A percentile compares a stretch with the other conserved stretches of the same genome.
Evolutionary conservation across 2,113 vertebrate species (phyloP).

Genomic region (Ursus arctos): DNA sequence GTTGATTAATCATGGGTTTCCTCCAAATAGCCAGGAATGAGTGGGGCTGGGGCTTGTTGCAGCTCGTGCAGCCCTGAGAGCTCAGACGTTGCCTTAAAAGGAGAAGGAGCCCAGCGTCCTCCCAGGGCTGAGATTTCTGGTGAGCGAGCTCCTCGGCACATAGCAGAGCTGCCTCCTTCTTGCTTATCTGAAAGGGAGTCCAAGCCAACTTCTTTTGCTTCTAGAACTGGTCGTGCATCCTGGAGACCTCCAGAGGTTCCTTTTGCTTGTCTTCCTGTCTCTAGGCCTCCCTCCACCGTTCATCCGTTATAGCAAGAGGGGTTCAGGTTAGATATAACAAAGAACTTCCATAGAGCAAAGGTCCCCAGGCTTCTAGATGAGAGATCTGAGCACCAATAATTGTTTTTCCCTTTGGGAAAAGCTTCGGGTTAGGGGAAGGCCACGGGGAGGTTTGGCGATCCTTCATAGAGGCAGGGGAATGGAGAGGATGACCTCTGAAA

Average conservation of each 20-base stretch:
- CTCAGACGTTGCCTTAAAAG: slow-evolving; percentile 90
- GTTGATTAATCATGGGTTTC: slow-evolving; percentile 83
- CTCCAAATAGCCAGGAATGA: slow-evolving; percentile 88
- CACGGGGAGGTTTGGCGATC: not conserved
- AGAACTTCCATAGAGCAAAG: not conserved
- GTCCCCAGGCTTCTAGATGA: not conserved
- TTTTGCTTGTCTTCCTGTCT: not conserved
- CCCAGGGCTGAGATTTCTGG: slow-evolving; percentile 76
- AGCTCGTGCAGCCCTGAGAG: slow-evolving; percentile 64
- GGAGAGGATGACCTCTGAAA: not conserved
- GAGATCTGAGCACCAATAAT: not conserved
- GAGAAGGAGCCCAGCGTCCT: slow-evolving; percentile 83
- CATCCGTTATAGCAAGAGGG: not conserved
- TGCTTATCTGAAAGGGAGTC: slow-evolving; percentile 33
- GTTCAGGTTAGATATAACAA: not conserved
- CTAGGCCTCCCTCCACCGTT: not conserved
- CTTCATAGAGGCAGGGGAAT: not conserved
- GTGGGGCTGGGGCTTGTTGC: slow-evolving; percentile 68
- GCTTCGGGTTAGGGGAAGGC: not conserved
- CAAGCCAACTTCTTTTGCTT: slow-evolving; percentile 45
- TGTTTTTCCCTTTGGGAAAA: not conserved
- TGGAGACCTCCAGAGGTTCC: not conserved
- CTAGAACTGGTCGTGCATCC: not conserved
- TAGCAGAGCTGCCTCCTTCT: slow-evolving; percentile 9
- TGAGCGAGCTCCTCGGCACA: slow-evolving; percentile 16